A percentile compares a stretch with the other conserved stretches of the same genome.
These are phyloP conservation scores for Pygocentrus nattereri DNA, from an alignment of 2,797 vertebrate genomes.

Conservation along the genomic window DNA sequence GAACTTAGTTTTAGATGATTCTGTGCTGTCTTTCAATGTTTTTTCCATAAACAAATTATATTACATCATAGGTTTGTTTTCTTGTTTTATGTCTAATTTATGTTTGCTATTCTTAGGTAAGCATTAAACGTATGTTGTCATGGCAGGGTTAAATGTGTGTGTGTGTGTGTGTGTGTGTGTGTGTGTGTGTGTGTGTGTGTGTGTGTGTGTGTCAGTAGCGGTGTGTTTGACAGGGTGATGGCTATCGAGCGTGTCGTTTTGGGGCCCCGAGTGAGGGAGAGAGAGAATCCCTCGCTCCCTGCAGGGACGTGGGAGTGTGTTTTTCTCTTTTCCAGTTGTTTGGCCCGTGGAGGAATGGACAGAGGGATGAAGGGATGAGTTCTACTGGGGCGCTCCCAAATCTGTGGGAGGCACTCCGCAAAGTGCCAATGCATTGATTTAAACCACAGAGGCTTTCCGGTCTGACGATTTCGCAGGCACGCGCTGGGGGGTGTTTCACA, in stretches of 20 bases:
- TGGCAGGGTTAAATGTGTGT: not conserved
- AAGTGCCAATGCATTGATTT: slow-evolving; percentile 86
- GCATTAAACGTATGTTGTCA: not conserved
- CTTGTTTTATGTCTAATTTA: too few relatives aligned
- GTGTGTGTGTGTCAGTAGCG: slow-evolving; percentile 20
- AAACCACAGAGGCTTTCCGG: slow-evolving; percentile 76
- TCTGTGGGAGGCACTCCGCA: slow-evolving; percentile 75
- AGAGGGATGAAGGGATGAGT: slow-evolving; percentile 23
- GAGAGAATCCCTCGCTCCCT: slow-evolving; percentile 31
- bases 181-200: slow-evolving; percentile 24
- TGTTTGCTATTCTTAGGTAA: not conserved
- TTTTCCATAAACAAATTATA: too few relatives aligned
- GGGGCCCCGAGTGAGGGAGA: slow-evolving; percentile 20
- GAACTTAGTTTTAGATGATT: too few relatives aligned
- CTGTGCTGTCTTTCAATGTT: too few relatives aligned
- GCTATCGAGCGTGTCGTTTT: slow-evolving; percentile 45
- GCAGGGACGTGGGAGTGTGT: slow-evolving; percentile 28
- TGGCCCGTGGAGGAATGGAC: not conserved
- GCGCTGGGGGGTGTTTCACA: slow-evolving; percentile 21
- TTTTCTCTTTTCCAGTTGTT: slow-evolving; percentile 43
- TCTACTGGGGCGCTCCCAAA: slow-evolving; percentile 68
- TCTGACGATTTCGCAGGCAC: slow-evolving; percentile 61
- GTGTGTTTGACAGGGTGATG: slow-evolving; percentile 38
- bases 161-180: slow-evolving; percentile 31
- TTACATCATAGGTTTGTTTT: too few relatives aligned